phyloP scores from a whole-genome alignment of 2,113 vertebrate species.

The Colossoma macropomum region DNA sequence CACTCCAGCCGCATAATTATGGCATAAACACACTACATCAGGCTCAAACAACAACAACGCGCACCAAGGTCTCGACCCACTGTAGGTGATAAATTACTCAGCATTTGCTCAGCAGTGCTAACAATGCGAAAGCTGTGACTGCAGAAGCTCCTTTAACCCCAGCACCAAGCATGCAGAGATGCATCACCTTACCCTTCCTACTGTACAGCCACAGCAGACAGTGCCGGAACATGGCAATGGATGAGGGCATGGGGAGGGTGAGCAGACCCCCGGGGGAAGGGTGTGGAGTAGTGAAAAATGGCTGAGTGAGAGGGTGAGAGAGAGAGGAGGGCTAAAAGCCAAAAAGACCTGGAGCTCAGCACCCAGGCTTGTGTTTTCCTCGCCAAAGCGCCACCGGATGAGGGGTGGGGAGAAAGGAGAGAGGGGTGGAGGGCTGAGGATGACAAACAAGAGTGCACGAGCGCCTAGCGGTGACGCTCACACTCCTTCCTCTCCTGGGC shows the following conservation, averaged over 20 bases:
- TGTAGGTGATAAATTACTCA: slow-evolving; percentile 16
- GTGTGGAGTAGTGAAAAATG: slow-evolving; percentile 54
- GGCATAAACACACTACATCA: not conserved
- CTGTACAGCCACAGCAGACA: slow-evolving; percentile 99
- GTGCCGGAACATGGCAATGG: slow-evolving; percentile 98
- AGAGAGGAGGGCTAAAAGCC: slow-evolving; percentile 50
- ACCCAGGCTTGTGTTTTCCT: slow-evolving; percentile 22
- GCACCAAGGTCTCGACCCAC: not conserved
- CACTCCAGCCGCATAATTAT: not conserved
- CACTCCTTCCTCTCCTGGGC: slow-evolving; percentile 18
- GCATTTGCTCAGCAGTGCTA: slow-evolving; percentile 11
- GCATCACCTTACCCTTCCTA: slow-evolving; percentile 94
- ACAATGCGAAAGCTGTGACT: slow-evolving; percentile 2
- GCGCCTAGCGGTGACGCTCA: slow-evolving; percentile 21
- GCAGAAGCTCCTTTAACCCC: slow-evolving; percentile 19
- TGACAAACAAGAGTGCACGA: slow-evolving; percentile 22
- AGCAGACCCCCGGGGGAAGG: slow-evolving; percentile 59
- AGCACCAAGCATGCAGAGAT: slow-evolving; percentile 59
- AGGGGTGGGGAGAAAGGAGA: slow-evolving; percentile 21
- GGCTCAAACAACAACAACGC: not conserved
- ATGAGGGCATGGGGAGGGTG: slow-evolving; percentile 91
- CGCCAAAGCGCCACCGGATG: slow-evolving; percentile 20
- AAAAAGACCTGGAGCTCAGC: slow-evolving; percentile 54
- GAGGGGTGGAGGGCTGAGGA: slow-evolving; percentile 27
- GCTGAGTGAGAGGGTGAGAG: slow-evolving; percentile 33